A percentile compares a stretch with the other conserved stretches of the same genome.
phyloP scores from a whole-genome alignment of 2,888 invertebrate species.

The Pseudococcus viburni region DNA sequence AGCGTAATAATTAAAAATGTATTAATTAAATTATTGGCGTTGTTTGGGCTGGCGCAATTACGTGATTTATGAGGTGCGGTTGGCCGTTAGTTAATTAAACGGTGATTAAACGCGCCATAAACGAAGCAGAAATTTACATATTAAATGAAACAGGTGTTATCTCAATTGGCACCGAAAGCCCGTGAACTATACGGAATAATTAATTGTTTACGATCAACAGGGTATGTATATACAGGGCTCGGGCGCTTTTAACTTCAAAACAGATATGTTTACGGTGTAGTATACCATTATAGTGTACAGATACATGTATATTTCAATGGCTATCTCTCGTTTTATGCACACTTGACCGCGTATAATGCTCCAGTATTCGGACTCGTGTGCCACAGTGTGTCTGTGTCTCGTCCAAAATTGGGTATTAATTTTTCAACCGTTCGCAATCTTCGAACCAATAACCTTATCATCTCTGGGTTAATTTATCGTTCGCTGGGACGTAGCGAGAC shows the following conservation, averaged over 20 bases:
- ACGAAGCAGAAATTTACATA: slow-evolving; percentile 58
- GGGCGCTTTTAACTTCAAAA: slow-evolving; percentile 8
- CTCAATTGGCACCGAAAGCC: slow-evolving; percentile 56
- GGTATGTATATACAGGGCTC: slow-evolving; percentile 16
- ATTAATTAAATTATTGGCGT: slow-evolving; percentile 57
- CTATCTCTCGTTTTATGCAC: background rate
- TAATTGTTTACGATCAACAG: slow-evolving; percentile 57
- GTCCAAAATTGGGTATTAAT: background rate
- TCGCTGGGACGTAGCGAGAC: no score
- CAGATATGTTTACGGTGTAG: slow-evolving; percentile 42
- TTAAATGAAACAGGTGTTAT: slow-evolving; percentile 57
- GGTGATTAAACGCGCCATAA: slow-evolving; percentile 56
- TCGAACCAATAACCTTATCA: background rate
- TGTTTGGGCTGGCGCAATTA: slow-evolving; percentile 39
- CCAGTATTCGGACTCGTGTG: background rate
- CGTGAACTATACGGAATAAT: slow-evolving; percentile 52
- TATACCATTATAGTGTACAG: background rate
- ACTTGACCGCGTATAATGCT: background rate
- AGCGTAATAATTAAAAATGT: slow-evolving; percentile 58
- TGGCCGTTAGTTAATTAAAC: slow-evolving; percentile 53
- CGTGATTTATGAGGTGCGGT: slow-evolving; percentile 54
- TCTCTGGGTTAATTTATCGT: background rate
- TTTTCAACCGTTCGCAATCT: slow-evolving; percentile 8
- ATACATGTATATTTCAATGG: background rate
- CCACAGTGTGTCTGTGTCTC: background rate